Base-by-base conservation (phyloP, 2,888 invertebrate genomes). In the Adineta ricciae region DNA sequence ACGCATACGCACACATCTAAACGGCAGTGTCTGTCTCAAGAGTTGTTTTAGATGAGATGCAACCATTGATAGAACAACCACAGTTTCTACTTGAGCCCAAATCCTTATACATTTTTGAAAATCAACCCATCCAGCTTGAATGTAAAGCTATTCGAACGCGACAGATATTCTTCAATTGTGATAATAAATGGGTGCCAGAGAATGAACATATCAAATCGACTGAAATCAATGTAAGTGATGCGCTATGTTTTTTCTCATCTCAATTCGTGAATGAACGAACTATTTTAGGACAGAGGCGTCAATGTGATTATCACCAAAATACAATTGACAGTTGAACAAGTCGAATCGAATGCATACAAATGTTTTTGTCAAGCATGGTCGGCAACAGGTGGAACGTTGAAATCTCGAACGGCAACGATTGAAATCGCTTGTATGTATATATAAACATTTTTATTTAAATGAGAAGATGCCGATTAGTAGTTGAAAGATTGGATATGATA, bases 131-230 rank as follows among this genome's bases (percentile, higher is more conserved):
- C 41, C 38, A 38, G 41, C n/a, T 78, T 19, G 41, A 38, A 41
- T 78, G 78, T n/a, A 41, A 78, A 41, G 78, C 78, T 19, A 78
- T 78, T 41, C 38, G 78, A n/a, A n/a, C 78, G 41, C 21, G 78
- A 78, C 78, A 78, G 41, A 78, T 78, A 41, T 78, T 78, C 41
- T 78, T 78, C 24, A 38, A 78, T 78, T 78, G 78, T 78, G 78
- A 78, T 41, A 78, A 78, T 41, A 38, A 38, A 78, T 78, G 78
- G 78, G 41, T 78, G n/a, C 78, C 78, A 2, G 78, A 78, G 41
- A 8, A 41, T 41, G 78, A 78, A 78, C 78, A 78, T 41, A 41
- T 41, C 0, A 78, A 78, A 78, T 78, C 78, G 1, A 78, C 11
- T n/a, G 78, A 78, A 41, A 38, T 9, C n/a, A 78, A 78, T 41